Base-by-base conservation (phyloP, 2,113 vertebrate species). In the Tylochromis polylepis region DNA sequence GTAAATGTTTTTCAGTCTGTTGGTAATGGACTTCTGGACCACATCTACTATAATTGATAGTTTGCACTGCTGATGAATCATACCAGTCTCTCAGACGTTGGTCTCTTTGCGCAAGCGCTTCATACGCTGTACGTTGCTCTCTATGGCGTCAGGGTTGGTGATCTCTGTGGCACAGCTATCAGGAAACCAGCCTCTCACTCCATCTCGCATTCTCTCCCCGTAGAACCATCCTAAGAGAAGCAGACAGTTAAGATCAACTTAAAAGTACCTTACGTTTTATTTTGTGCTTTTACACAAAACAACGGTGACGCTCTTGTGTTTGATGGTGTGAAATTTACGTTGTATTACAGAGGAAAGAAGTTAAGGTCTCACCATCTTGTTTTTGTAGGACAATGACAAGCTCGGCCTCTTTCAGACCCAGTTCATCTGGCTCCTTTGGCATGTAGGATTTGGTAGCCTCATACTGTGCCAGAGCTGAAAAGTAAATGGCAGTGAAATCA, bases 141-240 rank as follows among this genome's bases (percentile, higher is more conserved):
- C 97, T 29, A 97, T 97, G 0, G 97, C 96, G 0, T 84, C 43
- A 0, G 92, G 97, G 93, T 95, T 96, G 5, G 98, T 99, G 96
- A 99, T 99, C 90, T 92, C 92, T 14, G 92, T 96, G 31, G 97
- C 97, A 2, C 97, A 97, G 84, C 87, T 85, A 29, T 96, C 95
- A 0, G 98, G 98, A 81, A 99, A 99, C 99, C 99, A 99, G 86
- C 99, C 99, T 1, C 53, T 91, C 67, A 97, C 97, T 0, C 98
- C 98, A 0, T 99, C 98, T 2, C 97, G 91, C 78, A 99, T 97
- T 22, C 98, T 90, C 92, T 98, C 98, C 0, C 98, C 99, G 1
- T 96, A 96, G 58, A 94, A 95, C 97, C 98, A 98, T 3, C 46
- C 95, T 95, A 8, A 24, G 6, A 62, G 20, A 55, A 91, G 34